These are phyloP conservation scores for Sebastes iracundus DNA, from an alignment of 2,797 vertebrate species.

Conservation along the genomic window DNA sequence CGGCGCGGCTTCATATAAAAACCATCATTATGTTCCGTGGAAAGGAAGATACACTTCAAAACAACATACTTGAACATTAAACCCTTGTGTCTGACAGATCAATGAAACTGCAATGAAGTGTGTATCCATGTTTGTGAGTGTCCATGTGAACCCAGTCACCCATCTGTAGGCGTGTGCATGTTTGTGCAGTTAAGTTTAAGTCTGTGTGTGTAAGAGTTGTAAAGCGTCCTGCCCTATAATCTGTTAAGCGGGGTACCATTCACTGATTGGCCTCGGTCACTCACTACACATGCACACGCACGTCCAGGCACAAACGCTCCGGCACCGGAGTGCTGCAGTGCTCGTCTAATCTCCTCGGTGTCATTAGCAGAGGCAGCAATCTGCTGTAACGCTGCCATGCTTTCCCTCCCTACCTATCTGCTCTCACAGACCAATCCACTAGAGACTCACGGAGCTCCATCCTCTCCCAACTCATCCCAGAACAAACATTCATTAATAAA, in stretches of 20 bases:
- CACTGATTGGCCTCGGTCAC: slow-evolving; percentile 46
- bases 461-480: slow-evolving; percentile 15
- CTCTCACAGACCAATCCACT: slow-evolving; percentile 42
- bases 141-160: not conserved
- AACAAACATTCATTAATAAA: slow-evolving; percentile 2
- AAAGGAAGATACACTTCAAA: slow-evolving; percentile 25
- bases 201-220: not conserved
- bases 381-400: slow-evolving; percentile 53
- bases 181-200: not conserved
- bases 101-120: slow-evolving; percentile 7
- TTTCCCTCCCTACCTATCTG: slow-evolving; percentile 38
- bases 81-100: slow-evolving; percentile 1
- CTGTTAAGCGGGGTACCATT: slow-evolving; percentile 47
- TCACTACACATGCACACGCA: not conserved
- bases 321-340: slow-evolving; percentile 33
- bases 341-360: slow-evolving; percentile 58
- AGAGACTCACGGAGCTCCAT: slow-evolving; percentile 13
- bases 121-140: not conserved
- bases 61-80: slow-evolving; percentile 29
- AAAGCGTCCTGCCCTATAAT: slow-evolving; percentile 31
- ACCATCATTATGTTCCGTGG: slow-evolving; percentile 23
- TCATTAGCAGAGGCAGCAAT: slow-evolving; percentile 65
- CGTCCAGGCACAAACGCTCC: slow-evolving; percentile 2
- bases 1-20: slow-evolving; percentile 20
- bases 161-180: not conserved